Conservation (phyloP, 1,140 invertebrate genomes). For the Drosophila tristis region DNA sequence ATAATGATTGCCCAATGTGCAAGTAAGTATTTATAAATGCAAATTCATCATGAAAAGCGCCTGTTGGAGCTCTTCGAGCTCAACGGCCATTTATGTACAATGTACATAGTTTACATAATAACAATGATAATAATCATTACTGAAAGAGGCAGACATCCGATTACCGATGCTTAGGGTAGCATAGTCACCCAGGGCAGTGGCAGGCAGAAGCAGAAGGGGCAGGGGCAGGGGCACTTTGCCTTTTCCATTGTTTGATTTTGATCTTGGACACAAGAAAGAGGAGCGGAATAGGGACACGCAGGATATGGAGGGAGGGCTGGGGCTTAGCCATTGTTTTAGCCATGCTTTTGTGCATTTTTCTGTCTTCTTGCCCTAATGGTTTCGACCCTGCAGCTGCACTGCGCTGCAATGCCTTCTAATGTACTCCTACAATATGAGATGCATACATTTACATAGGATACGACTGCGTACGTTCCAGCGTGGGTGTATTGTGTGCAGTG, state of each 20-base stretch:
- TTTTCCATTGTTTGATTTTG: conserved; percentile 20
- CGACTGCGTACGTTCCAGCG: too few relatives aligned
- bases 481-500: too few relatives aligned
- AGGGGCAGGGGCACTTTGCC: not conserved
- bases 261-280: too few relatives aligned
- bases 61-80: conserved; percentile 47
- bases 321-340: too few relatives aligned
- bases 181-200: not conserved
- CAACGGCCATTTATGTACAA: conserved; percentile 32
- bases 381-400: too few relatives aligned
- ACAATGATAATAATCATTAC: conserved; percentile 64
- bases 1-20: conserved; percentile 63
- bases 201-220: not conserved
- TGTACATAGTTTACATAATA: conserved; percentile 62
- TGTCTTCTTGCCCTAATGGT: too few relatives aligned
- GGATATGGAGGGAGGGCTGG: too few relatives aligned
- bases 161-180: not conserved
- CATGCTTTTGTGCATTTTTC: too few relatives aligned
- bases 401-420: too few relatives aligned
- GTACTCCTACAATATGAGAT: too few relatives aligned
- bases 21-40: conserved; percentile 68
- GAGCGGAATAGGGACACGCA: too few relatives aligned
- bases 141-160: conserved; percentile 23
- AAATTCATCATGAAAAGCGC: conserved; percentile 58
- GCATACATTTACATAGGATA: too few relatives aligned